Evolutionary conservation across 1,140 invertebrate genomes (phyloP).

Genomic region (Drosophila lacertosa): DNA sequence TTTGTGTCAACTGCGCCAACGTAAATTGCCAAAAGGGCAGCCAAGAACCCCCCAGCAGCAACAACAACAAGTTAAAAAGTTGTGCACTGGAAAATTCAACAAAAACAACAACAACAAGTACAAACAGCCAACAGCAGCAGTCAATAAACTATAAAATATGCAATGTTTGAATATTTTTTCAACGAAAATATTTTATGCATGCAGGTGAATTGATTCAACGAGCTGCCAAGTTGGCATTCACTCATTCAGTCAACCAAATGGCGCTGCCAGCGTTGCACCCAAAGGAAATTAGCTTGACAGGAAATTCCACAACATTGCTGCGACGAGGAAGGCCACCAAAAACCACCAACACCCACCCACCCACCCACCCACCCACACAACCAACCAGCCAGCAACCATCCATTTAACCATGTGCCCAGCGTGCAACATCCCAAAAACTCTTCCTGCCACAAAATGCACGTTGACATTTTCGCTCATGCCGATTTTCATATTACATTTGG

Average conservation of each 20-base stretch:
- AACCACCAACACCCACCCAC: slow-evolving; percentile 40
- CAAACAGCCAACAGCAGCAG: slow-evolving; percentile 41
- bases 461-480: slow-evolving; percentile 75
- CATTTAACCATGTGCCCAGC: background rate
- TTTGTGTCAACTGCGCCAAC: slow-evolving; percentile 69
- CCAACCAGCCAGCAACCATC: slow-evolving; percentile 15
- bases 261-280: slow-evolving; percentile 61
- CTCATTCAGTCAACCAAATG: slow-evolving; percentile 45
- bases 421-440: background rate
- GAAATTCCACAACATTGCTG: slow-evolving; percentile 74
- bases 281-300: slow-evolving; percentile 81
- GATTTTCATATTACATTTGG: slow-evolving; percentile 80
- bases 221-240: slow-evolving; percentile 48
- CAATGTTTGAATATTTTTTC: slow-evolving; percentile 77
- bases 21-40: slow-evolving; percentile 63
- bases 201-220: slow-evolving; percentile 81
- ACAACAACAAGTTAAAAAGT: slow-evolving; percentile 42
- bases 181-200: slow-evolving; percentile 78
- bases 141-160: slow-evolving; percentile 82
- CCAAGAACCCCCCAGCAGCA: slow-evolving; percentile 18
- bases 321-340: slow-evolving; percentile 40
- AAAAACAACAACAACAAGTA: slow-evolving; percentile 9
- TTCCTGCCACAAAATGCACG: slow-evolving; percentile 60
- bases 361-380: slow-evolving; percentile 1
- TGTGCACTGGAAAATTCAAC: slow-evolving; percentile 19